phyloP scores from a whole-genome alignment of 2,113 vertebrate species.

The Hypanus sabinus region DNA sequence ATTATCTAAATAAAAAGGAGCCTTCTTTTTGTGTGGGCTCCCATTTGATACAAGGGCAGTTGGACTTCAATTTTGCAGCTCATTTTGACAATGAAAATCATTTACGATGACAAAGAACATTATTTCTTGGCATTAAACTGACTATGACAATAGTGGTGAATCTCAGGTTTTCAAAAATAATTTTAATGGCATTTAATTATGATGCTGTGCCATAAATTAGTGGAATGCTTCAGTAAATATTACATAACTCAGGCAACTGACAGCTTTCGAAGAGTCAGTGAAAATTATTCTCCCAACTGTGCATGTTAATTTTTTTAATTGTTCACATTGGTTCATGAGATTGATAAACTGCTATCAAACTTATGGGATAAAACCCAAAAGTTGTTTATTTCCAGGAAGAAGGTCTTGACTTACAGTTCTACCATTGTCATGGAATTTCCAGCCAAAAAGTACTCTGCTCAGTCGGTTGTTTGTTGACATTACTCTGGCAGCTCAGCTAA shows the following conservation, averaged over 20 bases:
- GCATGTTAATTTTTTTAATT: background rate
- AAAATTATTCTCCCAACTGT: background rate
- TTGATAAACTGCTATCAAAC: background rate
- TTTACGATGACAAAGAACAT: background rate
- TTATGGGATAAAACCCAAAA: background rate
- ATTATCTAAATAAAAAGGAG: background rate
- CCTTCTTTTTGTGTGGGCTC: background rate
- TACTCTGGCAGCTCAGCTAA: background rate
- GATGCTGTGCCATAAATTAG: background rate
- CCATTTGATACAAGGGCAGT: background rate
- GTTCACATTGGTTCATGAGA: background rate
- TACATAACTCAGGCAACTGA: background rate
- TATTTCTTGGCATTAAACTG: background rate
- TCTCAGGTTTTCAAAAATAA: background rate
- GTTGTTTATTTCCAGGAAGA: background rate
- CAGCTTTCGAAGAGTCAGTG: background rate
- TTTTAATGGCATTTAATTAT: background rate
- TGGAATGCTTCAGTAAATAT: background rate
- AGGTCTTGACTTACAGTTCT: background rate
- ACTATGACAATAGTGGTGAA: background rate
- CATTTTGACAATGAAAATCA: background rate
- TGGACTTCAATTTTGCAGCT: background rate
- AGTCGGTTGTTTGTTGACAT: background rate
- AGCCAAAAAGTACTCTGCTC: too few relatives aligned
- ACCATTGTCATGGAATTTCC: background rate